Evolutionary conservation across 2,888 invertebrate genomes (phyloP), one percentile per base, ranked within the genome.

Genomic region (Watsonalla cultraria): DNA sequence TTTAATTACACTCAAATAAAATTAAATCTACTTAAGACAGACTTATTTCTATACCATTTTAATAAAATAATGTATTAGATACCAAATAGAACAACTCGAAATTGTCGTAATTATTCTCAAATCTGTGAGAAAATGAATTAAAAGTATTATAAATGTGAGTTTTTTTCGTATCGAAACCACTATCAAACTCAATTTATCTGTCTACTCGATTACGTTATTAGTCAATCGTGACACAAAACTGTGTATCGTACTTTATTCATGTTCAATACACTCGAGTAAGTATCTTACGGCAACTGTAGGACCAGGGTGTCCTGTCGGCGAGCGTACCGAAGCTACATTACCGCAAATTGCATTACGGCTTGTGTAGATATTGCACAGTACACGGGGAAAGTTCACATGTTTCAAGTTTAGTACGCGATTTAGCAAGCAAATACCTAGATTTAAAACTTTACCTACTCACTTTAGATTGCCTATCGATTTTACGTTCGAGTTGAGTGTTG

Each of bases 341-440:
- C 82, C 78, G 78, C 85, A 88, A 86, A 84, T 86, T 86, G 84
- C 84, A 86, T 87, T 84, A 87, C 72, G 75, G 76, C 75, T 79
- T 78, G 78, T 77, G 69, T 74, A 70, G 74, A 78, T 78, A 77
- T 72, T 59, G 56, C 62, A 64, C 56, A 82, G 84, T 80, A 80
- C 70, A 82, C 55, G 54, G 45, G 54, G 65, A 73, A 59, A 57
- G 53, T 48, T 45, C 46, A 66, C 55, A 66, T 64, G 56, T 46
- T 57, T 37, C 13, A 54, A n/a, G 24, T 8, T 46, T 34, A 48
- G 33, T 11, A 42, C 42, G 11, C 42, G 42, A 42, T 42, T 42
- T 42, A 42, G 11, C 42, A 11, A 0, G 8, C 42, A 42, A 42
- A 42, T 42, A 42, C 42, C 11, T 5, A 42, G 42, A 42, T 11